These are phyloP conservation scores for Nemapogon koenigi DNA, from an alignment of 2,888 invertebrate species.

Conservation along the genomic window DNA sequence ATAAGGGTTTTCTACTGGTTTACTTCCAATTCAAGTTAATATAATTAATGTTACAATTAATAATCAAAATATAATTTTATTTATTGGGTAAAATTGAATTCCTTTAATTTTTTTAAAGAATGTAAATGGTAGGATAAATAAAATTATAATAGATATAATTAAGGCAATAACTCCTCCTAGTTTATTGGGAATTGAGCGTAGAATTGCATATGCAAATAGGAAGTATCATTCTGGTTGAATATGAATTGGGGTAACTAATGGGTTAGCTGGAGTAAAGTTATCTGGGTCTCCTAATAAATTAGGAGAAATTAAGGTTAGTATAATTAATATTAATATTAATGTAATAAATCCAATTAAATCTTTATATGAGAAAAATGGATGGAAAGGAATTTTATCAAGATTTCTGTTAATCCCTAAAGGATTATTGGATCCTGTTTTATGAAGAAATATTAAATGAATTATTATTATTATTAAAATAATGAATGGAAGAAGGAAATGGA, in stretches of 20 bases:
- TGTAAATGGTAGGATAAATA: slow-evolving; percentile 67
- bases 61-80: slow-evolving; percentile 67
- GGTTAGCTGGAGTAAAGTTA: slow-evolving; percentile 76
- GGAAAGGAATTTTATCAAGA: slow-evolving; percentile 72
- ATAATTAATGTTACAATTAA: slow-evolving; percentile 62
- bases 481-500: slow-evolving; percentile 78
- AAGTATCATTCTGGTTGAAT: slow-evolving; percentile 89
- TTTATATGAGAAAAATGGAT: slow-evolving; percentile 70
- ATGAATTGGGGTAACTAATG: slow-evolving; percentile 73
- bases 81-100: slow-evolving; percentile 66
- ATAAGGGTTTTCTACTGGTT: slow-evolving; percentile 72
- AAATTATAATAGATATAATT: slow-evolving; percentile 70
- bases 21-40: slow-evolving; percentile 76
- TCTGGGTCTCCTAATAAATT: slow-evolving; percentile 72
- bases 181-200: slow-evolving; percentile 83
- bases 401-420: slow-evolving; percentile 71
- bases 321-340: slow-evolving; percentile 54
- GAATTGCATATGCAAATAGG: slow-evolving; percentile 80
- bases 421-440: slow-evolving; percentile 73
- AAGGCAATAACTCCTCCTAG: slow-evolving; percentile 75
- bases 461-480: slow-evolving; percentile 66
- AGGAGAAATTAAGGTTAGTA: slow-evolving; percentile 61
- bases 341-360: slow-evolving; percentile 69
- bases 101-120: slow-evolving; percentile 64
- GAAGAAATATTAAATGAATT: slow-evolving; percentile 71